phyloP scores from a whole-genome alignment of 2,888 invertebrate species.

The Mystacides longicornis region DNA sequence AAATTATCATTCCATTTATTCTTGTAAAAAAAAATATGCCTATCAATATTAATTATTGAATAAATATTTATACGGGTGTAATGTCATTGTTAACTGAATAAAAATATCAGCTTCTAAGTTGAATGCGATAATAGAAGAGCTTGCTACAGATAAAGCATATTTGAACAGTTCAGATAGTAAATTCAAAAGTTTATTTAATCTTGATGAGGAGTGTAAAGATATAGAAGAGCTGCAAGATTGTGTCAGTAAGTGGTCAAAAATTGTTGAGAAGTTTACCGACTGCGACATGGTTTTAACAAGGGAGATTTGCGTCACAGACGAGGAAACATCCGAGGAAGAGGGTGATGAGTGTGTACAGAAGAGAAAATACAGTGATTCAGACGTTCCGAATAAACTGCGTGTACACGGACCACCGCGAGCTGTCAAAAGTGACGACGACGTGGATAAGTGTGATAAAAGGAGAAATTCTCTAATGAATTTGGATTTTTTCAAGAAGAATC shows the following conservation, averaged over 20 bases:
- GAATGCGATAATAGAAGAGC: background rate
- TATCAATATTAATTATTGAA: no score
- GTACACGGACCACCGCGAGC: background rate
- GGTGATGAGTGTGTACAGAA: background rate
- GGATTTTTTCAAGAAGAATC: slow-evolving; percentile 19
- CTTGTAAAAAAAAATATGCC: no score
- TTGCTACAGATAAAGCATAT: background rate
- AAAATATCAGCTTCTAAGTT: background rate
- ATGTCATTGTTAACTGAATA: no score
- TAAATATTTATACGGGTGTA: no score
- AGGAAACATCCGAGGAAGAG: background rate
- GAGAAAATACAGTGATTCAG: background rate
- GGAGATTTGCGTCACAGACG: slow-evolving; percentile 4
- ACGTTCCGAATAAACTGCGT: background rate
- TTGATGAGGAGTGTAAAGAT: background rate
- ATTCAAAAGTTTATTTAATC: background rate
- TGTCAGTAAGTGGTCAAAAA: slow-evolving; percentile 11
- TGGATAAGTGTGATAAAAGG: background rate
- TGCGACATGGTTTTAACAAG: background rate
- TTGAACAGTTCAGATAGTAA: background rate
- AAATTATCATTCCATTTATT: no score
- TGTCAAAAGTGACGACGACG: background rate
- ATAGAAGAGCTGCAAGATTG: background rate
- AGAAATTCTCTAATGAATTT: slow-evolving; percentile 5
- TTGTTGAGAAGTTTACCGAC: slow-evolving; percentile 9